Conservation (phyloP, 2,888 invertebrate genomes). For the Hydriomena furcata region DNA sequence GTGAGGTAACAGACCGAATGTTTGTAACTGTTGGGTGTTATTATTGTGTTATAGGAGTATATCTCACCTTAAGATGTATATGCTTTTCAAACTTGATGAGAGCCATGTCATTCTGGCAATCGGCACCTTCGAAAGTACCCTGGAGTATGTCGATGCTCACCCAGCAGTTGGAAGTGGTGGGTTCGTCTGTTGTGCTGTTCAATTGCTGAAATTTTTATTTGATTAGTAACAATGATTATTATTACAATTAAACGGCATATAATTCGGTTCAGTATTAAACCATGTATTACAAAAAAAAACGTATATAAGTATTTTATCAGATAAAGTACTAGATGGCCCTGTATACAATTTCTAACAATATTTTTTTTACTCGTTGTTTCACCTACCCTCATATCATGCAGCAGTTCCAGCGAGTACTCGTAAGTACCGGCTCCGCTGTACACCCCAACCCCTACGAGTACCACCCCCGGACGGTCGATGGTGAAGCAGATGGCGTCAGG, state of each 20-base stretch:
- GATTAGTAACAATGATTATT: no score
- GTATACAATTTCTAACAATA: no score
- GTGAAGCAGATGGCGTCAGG: constrained; percentile 98
- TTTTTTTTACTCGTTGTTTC: not conserved
- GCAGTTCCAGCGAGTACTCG: constrained; percentile 95
- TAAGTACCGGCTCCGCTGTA: constrained; percentile 95
- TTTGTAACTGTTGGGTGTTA: no score
- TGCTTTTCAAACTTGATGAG: constrained; percentile 96
- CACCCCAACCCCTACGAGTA: constrained; percentile 94
- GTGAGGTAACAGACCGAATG: no score
- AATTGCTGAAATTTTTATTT: constrained; percentile 51
- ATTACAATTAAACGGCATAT: no score
- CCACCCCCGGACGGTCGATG: constrained; percentile 94
- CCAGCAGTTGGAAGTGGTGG: constrained; percentile 89
- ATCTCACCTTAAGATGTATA: constrained; percentile 89
- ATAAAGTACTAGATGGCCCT: no score
- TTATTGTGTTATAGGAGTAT: no score
- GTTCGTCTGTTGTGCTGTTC: constrained; percentile 73
- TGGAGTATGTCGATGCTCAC: constrained; percentile 92
- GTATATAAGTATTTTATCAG: no score
- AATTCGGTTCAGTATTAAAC: no score
- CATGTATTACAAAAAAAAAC: no score
- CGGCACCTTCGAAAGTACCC: constrained; percentile 93
- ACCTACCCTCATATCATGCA: constrained; percentile 85
- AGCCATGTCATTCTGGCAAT: constrained; percentile 93